These are phyloP conservation scores for Sylvietta virens DNA, from an alignment of 2,113 vertebrate genomes.

Conservation along the genomic window DNA sequence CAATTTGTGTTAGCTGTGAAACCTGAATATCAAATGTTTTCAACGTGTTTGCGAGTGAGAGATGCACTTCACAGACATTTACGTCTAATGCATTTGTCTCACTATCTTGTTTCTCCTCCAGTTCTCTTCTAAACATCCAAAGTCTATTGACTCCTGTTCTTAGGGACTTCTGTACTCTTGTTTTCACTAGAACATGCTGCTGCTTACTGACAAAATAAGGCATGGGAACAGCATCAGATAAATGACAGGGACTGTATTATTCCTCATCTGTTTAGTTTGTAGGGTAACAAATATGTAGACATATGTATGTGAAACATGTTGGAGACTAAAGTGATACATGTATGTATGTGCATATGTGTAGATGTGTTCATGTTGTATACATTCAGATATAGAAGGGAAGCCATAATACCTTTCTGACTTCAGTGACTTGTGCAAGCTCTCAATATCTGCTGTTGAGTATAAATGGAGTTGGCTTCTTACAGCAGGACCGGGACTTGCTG, in stretches of 20 bases:
- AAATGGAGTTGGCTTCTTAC: neutral
- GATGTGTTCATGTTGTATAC: neutral
- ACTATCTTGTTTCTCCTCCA: neutral
- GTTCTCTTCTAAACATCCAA: neutral
- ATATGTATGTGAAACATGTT: neutral
- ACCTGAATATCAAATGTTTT: neutral
- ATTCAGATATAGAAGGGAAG: neutral
- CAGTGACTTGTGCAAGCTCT: neutral
- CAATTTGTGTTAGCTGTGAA: neutral
- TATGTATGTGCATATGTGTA: accelerated
- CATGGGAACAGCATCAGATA: neutral
- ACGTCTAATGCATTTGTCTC: neutral
- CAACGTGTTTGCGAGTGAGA: neutral
- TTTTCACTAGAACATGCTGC: neutral
- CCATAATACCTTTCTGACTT: neutral
- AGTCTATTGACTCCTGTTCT: neutral
- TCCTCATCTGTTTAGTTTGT: neutral
- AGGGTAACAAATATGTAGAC: neutral
- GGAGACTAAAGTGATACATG: neutral
- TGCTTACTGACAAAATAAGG: neutral
- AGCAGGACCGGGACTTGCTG: neutral
- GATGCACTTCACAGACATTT: neutral
- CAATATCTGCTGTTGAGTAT: neutral
- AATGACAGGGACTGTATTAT: neutral
- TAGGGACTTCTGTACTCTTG: neutral